Conservation (phyloP, 2,797 vertebrate genomes). For the Tangara arthus region DNA sequence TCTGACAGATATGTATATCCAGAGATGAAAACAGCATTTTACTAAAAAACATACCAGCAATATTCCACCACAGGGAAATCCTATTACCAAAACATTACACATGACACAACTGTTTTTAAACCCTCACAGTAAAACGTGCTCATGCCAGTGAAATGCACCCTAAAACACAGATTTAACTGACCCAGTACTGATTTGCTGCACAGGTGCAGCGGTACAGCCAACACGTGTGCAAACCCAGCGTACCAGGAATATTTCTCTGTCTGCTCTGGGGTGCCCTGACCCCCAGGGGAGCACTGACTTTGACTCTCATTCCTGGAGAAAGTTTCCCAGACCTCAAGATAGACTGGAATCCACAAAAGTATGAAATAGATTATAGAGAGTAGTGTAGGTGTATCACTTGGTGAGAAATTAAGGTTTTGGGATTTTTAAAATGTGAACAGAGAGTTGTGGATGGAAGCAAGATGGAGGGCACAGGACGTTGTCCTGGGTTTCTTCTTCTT, state of each 20-base stretch:
- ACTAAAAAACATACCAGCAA: not conserved
- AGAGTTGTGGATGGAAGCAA: not conserved
- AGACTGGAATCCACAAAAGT: not conserved
- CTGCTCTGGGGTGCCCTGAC: too few species aligned
- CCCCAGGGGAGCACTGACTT: not conserved
- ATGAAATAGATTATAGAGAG: not conserved
- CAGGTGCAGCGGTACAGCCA: not conserved
- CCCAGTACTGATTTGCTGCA: not conserved
- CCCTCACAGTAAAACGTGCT: not conserved
- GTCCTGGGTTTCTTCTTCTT: not conserved
- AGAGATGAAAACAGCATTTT: not conserved
- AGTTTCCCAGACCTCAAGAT: too few species aligned
- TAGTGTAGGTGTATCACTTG: not conserved
- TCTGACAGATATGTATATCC: not conserved
- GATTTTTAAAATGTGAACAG: not conserved
- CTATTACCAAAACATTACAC: not conserved
- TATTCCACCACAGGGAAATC: not conserved
- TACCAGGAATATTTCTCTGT: too few species aligned
- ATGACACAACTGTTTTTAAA: not conserved
- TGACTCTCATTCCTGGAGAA: not conserved
- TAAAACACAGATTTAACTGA: not conserved
- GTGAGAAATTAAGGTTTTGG: not conserved
- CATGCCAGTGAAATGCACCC: not conserved
- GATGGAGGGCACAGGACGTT: not conserved
- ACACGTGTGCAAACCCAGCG: too few species aligned